A percentile compares a stretch with the other conserved stretches of the same genome.
These are phyloP conservation scores for Cetoscarus ocellatus DNA, from an alignment of 2,797 vertebrate genomes.

Conservation along the genomic window DNA sequence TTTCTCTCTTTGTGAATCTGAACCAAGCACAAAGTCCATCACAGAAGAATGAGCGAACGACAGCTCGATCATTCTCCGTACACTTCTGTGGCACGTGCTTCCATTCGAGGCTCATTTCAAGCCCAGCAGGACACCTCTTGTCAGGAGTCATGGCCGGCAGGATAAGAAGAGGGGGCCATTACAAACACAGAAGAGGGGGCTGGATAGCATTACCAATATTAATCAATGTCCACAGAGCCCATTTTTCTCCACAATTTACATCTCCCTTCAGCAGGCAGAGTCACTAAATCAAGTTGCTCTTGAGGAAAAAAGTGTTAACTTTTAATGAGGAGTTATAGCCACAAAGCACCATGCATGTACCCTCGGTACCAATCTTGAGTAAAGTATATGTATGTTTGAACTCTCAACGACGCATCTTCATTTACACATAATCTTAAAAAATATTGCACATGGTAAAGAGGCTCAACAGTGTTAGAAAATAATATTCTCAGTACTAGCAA, in stretches of 20 bases:
- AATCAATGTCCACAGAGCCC: constrained; percentile 93
- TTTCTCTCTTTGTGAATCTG: constrained; percentile 81
- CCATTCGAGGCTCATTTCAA: constrained; percentile 95
- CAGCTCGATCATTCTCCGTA: constrained; percentile 93
- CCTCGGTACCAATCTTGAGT: constrained; percentile 82
- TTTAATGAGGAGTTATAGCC: constrained; percentile 86
- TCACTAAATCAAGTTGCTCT: constrained; percentile 89
- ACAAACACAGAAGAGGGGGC: constrained; percentile 84
- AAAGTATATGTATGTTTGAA: constrained; percentile 86
- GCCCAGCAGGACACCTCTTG: constrained; percentile 94
- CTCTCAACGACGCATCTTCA: constrained; percentile 89
- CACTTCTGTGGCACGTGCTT: constrained; percentile 88
- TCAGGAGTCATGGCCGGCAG: constrained; percentile 88
- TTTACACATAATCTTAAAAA: constrained; percentile 91
- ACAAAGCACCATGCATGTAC: constrained; percentile 72
- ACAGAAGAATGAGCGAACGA: constrained; percentile 91
- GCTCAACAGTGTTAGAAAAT: constrained; percentile 85
- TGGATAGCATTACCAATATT: constrained; percentile 95
- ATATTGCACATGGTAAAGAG: constrained; percentile 87
- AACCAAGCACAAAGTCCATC: constrained; percentile 91
- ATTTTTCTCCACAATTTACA: constrained; percentile 95
- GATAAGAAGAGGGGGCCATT: constrained; percentile 87
- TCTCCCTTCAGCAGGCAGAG: constrained; percentile 85
- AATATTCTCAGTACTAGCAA: constrained; percentile 64
- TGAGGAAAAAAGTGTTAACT: constrained; percentile 81